Evolutionary conservation across 2,113 vertebrate genomes (phyloP), one percentile per base, ranked within the genome.

Genomic region (Campylomormyrus numenius): DNA sequence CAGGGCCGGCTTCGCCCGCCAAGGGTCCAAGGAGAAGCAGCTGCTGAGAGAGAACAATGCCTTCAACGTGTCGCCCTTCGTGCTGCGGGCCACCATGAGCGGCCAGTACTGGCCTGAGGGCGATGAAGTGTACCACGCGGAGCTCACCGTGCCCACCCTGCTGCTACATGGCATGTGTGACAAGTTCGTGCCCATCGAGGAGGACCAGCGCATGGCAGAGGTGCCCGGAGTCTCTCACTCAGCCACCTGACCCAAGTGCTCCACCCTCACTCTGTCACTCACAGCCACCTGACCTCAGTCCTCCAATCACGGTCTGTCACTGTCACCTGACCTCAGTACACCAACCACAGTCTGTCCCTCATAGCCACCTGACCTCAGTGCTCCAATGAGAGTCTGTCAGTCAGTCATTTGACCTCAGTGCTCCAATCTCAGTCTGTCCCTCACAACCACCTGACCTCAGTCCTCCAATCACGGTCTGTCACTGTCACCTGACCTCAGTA

Each of bases 51-150:
- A 99, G 83, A 97, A 98, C 85, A 99, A 99, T 0, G 98, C 98
- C 3, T 99, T 99, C 95, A 99, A 98, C 0, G 98, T 99, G 74
- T 97, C 98, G 0, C 98, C 98, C 1, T 99, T 99, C 0, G 98
- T 99, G 52, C 95, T 99, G 91, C 94, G 98, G 5, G 98, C 98
- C 93, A 99, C 97, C 96, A 99, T 99, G 98, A 98, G 98, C 0
- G 98, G 98, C 0, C 98, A 99, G 95, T 99, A 99, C 95, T 99
- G 98, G 98, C 98, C 98, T 0, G 98, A 99, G 92, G 98, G 98
- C 0, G 98, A 99, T 0, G 98, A 99, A 91, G 97, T 99, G n/a
- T 99, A 99, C 93, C 98, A 99, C 0, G 98, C 98, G 0, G 98
- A 99, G 94, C 97, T 99, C 70, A 98, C 98, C 0, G 97, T 97